Conservation (phyloP, 2,888 invertebrate genomes). For the Incurvaria masculella region DNA sequence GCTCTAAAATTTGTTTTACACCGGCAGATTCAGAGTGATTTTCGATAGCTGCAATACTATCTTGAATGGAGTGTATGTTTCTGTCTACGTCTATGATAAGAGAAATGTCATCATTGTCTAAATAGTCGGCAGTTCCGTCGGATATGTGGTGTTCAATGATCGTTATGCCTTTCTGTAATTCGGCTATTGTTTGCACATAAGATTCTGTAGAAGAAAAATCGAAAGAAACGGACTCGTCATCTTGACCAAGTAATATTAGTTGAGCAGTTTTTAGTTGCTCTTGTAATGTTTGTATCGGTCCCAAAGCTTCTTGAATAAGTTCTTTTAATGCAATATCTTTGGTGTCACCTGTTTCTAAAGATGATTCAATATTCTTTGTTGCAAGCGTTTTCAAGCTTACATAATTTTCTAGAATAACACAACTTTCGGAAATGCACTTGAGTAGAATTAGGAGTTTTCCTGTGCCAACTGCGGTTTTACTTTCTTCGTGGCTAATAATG, state of each 20-base stretch:
- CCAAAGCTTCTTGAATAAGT: conserved; percentile 30
- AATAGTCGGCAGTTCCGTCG: conserved; percentile 18
- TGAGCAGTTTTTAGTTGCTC: conserved; percentile 30
- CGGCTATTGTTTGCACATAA: conserved; percentile 32
- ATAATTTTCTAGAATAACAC: conserved; percentile 26
- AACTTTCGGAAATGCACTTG: conserved; percentile 38
- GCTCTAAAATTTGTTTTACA: conserved; percentile 26
- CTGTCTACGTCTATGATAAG: conserved; percentile 33
- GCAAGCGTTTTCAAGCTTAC: conserved; percentile 17
- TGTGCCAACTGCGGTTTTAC: conserved; percentile 28
- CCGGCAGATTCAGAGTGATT: conserved; percentile 20
- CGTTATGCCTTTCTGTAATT: conserved; percentile 35
- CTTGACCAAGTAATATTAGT: conserved; percentile 27
- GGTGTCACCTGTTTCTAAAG: conserved; percentile 20
- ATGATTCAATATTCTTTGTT: conserved; percentile 19
- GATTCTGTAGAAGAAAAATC: conserved; percentile 35
- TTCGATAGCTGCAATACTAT: conserved; percentile 32
- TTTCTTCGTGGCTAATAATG: conserved; percentile 30
- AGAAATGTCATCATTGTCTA: conserved; percentile 27
- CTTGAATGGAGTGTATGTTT: conserved; percentile 34
- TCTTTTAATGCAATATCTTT: conserved; percentile 25
- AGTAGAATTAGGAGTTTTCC: conserved; percentile 34
- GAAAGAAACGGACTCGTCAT: conserved; percentile 29
- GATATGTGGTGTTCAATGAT: conserved; percentile 26
- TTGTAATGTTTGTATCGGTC: conserved; percentile 33